A percentile compares a stretch with the other conserved stretches of the same genome.
phyloP scores from a whole-genome alignment of 2,113 vertebrate genomes.

The Marmota monax region DNA sequence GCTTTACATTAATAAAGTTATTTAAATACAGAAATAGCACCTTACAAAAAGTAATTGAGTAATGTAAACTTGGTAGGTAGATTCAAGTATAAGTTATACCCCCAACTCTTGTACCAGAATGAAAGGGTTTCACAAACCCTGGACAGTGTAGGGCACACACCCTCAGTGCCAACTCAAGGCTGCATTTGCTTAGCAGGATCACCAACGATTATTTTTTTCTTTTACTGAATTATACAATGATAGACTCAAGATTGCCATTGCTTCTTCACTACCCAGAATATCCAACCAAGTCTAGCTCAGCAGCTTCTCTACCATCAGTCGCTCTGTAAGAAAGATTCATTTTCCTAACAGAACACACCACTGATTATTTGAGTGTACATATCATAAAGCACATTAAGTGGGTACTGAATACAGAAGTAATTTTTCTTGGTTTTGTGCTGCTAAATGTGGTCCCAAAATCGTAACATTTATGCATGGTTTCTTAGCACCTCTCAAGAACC shows the following conservation, averaged over 20 bases:
- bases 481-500: constrained; percentile 42
- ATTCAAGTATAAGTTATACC: constrained; percentile 91
- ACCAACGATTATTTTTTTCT: constrained; percentile 53
- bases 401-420: constrained; percentile 47
- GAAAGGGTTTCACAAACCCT: constrained; percentile 84
- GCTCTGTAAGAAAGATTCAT: background rate
- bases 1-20: constrained; percentile 87
- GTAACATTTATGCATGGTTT: background rate
- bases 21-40: constrained; percentile 90
- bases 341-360: background rate
- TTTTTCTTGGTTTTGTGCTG: constrained; percentile 56
- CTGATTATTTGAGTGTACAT: background rate
- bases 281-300: background rate
- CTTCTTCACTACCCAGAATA: background rate
- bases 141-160: constrained; percentile 64
- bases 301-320: background rate
- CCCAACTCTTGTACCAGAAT: constrained; percentile 84
- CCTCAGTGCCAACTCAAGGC: constrained; percentile 80
- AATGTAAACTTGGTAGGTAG: constrained; percentile 90
- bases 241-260: constrained; percentile 55
- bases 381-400: constrained; percentile 34
- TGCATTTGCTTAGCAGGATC: constrained; percentile 73
- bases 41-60: constrained; percentile 88
- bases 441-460: constrained; percentile 65
- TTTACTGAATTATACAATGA: constrained; percentile 19